These are phyloP conservation scores for Zeugodacus cucurbitae DNA, from an alignment of 1,140 invertebrate species.

Conservation along the genomic window DNA sequence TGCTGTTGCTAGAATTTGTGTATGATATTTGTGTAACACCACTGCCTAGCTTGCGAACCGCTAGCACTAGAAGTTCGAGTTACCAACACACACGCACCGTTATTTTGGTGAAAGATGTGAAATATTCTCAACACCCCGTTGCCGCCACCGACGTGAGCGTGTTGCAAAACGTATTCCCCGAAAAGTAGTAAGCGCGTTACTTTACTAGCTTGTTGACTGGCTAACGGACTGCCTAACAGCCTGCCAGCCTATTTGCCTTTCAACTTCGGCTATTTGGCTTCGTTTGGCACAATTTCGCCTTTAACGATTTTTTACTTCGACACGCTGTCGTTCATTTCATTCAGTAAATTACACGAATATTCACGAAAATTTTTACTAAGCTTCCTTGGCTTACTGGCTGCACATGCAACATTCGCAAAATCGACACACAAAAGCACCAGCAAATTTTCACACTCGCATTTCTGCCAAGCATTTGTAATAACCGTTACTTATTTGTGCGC, in stretches of 20 bases:
- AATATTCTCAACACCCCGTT: not conserved
- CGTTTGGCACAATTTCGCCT: constrained; percentile 37
- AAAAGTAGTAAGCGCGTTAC: constrained; percentile 6
- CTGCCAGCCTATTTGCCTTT: constrained; percentile 11
- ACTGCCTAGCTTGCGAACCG: not conserved
- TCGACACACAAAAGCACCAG: not conserved
- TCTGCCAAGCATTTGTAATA: not conserved
- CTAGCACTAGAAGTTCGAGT: not conserved
- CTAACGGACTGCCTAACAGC: constrained; percentile 21
- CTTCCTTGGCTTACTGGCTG: not conserved
- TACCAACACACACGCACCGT: not conserved
- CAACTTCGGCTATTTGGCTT: constrained; percentile 24
- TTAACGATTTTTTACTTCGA: constrained; percentile 37
- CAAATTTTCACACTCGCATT: not conserved
- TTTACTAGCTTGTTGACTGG: constrained; percentile 32
- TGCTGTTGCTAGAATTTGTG: not conserved
- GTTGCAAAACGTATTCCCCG: not conserved
- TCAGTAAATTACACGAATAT: constrained; percentile 35
- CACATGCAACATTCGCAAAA: not conserved
- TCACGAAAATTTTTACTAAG: not conserved
- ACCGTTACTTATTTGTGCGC: not conserved
- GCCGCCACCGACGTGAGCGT: not conserved
- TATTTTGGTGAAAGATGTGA: not conserved
- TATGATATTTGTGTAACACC: not conserved
- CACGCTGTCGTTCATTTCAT: constrained; percentile 28